A percentile compares a stretch with the other conserved stretches of the same genome.
These are phyloP conservation scores for Conistra vaccinii DNA, from an alignment of 2,888 invertebrate species.

Conservation along the genomic window DNA sequence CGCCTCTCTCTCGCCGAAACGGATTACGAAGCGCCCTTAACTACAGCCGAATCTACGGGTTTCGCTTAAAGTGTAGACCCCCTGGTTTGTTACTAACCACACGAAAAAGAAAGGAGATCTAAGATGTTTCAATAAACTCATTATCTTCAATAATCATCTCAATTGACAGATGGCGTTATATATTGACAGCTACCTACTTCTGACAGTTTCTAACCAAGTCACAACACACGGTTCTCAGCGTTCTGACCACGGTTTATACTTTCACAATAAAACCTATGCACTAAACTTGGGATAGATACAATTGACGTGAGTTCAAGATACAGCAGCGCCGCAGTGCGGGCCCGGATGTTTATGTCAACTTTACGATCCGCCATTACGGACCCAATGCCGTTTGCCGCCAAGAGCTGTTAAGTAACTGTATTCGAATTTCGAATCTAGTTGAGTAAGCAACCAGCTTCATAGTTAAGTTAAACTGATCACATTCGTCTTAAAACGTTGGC, in stretches of 20 bases:
- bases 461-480: not conserved
- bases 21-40: too few relatives aligned
- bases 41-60: too few relatives aligned
- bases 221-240: conserved; percentile 1
- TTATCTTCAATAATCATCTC: not conserved
- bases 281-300: conserved; percentile 36
- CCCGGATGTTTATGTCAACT: conserved; percentile 57
- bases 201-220: not conserved
- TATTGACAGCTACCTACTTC: not conserved
- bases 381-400: conserved; percentile 54
- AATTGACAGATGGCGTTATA: not conserved
- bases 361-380: conserved; percentile 61
- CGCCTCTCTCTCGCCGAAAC: too few relatives aligned
- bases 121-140: not conserved
- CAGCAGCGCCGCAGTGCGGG: conserved; percentile 63
- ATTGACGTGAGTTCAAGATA: conserved; percentile 43
- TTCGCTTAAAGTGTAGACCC: too few relatives aligned
- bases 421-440: conserved; percentile 48
- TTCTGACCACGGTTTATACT: conserved; percentile 22
- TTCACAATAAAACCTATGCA: conserved; percentile 34
- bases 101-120: not conserved
- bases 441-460: conserved; percentile 28
- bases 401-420: conserved; percentile 54
- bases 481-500: not conserved
- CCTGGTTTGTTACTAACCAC: too few relatives aligned